These are phyloP conservation scores for Nephrotoma guestfalica DNA, from an alignment of 2,888 invertebrate species.

Conservation along the genomic window DNA sequence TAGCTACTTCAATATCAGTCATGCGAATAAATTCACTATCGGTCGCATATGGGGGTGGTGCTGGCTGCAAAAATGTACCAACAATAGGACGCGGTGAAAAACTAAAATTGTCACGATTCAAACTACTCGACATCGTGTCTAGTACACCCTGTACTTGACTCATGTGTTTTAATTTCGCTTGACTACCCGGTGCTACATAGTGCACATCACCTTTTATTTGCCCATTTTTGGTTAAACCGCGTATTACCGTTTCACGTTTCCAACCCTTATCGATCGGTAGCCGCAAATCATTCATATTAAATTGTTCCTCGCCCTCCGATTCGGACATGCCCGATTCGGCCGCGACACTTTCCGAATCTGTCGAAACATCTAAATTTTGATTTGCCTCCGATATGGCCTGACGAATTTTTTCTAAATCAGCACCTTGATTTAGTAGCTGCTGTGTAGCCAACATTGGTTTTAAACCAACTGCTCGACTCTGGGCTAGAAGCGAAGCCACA, in stretches of 20 bases:
- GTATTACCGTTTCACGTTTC: conserved; percentile 85
- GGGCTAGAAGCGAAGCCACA: conserved; percentile 73
- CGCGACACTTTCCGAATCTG: conserved; percentile 43
- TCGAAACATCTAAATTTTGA: conserved; percentile 39
- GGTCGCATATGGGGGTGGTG: conserved; percentile 41
- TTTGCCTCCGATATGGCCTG: conserved; percentile 36
- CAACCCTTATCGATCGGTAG: conserved; percentile 64
- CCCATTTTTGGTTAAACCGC: conserved; percentile 72
- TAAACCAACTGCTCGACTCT: conserved; percentile 68
- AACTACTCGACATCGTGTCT: conserved; percentile 30
- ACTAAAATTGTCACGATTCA: conserved; percentile 79
- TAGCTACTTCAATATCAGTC: conserved; percentile 68
- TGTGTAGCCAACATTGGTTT: conserved; percentile 65
- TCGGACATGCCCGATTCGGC: conserved; percentile 42
- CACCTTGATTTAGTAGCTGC: conserved; percentile 36
- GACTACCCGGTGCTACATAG: conserved; percentile 59
- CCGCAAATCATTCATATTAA: conserved; percentile 38
- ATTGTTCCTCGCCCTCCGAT: conserved; percentile 37
- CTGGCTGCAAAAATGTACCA: conserved; percentile 81
- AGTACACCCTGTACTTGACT: conserved; percentile 46
- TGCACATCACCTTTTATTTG: conserved; percentile 86
- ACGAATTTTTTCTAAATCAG: conserved; percentile 39
- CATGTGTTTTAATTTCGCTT: conserved; percentile 44
- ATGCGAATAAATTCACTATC: conserved; percentile 62
- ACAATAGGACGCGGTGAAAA: conserved; percentile 79